Evolutionary conservation across 2,113 vertebrate species (phyloP).

Genomic region (Herpailurus yagouaroundi): DNA sequence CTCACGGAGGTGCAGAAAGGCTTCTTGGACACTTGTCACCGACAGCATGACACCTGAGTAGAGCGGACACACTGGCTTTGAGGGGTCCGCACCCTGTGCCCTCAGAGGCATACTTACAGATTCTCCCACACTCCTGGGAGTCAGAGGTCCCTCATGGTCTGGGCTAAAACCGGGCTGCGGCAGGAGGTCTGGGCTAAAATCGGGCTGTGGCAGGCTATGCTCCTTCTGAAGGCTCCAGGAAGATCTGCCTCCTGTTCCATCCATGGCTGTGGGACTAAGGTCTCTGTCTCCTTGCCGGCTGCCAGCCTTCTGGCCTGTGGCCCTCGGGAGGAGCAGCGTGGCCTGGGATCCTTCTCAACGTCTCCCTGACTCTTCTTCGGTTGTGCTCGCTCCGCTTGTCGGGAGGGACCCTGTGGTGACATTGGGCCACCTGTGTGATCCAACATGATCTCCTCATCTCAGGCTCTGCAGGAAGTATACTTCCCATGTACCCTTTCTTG

Average conservation of each 20-base stretch:
- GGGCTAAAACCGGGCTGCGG: not conserved
- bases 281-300: not conserved
- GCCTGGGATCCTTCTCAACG: not conserved
- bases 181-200: not conserved
- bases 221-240: not conserved
- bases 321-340: not conserved
- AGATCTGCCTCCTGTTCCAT: rapidly evolving
- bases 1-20: not conserved
- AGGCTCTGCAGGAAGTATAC: too few species aligned
- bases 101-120: not conserved
- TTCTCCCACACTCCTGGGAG: too few species aligned
- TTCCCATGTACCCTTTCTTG: not conserved
- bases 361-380: not conserved
- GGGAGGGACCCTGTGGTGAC: not conserved
- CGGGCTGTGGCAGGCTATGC: too few species aligned
- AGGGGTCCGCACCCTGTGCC: not conserved
- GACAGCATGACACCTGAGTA: not conserved
- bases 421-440: not conserved
- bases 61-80: not conserved
- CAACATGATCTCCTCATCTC: not conserved
- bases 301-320: not conserved
- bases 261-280: not conserved
- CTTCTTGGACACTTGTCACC: not conserved
- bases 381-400: not conserved
- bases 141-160: not conserved